A percentile compares a stretch with the other conserved stretches of the same genome.
phyloP scores from a whole-genome alignment of 2,888 invertebrate species.

The Plagodis pulveraria region DNA sequence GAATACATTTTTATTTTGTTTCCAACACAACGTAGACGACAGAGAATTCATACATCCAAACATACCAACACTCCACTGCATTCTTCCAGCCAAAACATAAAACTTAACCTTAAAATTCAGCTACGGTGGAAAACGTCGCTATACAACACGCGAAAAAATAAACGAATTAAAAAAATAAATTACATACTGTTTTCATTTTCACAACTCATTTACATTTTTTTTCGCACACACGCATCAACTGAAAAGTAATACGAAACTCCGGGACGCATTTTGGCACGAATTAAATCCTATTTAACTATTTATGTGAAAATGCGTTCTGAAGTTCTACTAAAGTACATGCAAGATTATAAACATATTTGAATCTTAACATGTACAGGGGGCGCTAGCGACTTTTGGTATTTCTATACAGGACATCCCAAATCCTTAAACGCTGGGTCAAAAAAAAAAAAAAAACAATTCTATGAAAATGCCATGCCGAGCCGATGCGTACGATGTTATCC shows the following conservation, averaged over 20 bases:
- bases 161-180: conserved; percentile 50
- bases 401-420: conserved; percentile 11
- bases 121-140: conserved; percentile 30
- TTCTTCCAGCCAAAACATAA: conserved; percentile 19
- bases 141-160: conserved; percentile 40
- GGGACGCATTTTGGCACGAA: conserved; percentile 35
- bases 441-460: neutral
- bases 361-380: conserved; percentile 30
- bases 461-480: neutral
- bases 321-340: conserved; percentile 23
- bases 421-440: neutral
- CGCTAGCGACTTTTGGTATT: conserved; percentile 17
- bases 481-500: neutral
- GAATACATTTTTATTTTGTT: conserved; percentile 73
- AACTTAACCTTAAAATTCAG: conserved; percentile 49
- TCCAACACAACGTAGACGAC: conserved; percentile 63
- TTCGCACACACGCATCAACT: conserved; percentile 12
- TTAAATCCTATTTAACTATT: conserved; percentile 36
- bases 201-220: conserved; percentile 59
- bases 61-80: conserved; percentile 35
- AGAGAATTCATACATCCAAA: conserved; percentile 40
- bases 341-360: conserved; percentile 38
- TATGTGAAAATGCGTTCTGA: conserved; percentile 32
- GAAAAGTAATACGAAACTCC: conserved; percentile 9
- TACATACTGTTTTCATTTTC: conserved; percentile 54